phyloP scores from a whole-genome alignment of 1,140 invertebrate genomes.

The Neodiprion pinetum region DNA sequence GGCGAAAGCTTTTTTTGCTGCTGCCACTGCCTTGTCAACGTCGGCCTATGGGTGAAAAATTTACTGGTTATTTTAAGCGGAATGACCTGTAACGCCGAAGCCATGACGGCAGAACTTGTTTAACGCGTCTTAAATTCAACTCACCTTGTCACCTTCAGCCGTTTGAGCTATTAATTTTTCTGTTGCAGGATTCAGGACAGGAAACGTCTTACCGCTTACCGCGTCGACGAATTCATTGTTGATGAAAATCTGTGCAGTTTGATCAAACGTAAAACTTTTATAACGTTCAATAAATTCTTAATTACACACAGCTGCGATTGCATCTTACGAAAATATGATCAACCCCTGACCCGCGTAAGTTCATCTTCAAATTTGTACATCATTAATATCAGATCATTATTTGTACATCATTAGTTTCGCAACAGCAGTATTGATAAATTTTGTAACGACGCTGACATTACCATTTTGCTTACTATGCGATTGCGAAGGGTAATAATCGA shows the following conservation, averaged over 20 bases:
- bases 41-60: constrained; percentile 64
- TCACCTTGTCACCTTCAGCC: constrained; percentile 60
- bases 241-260: constrained; percentile 66
- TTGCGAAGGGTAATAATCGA: too few species aligned
- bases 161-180: constrained; percentile 67
- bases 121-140: not conserved
- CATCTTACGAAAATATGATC: too few species aligned
- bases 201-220: constrained; percentile 48
- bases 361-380: too few species aligned
- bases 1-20: constrained; percentile 79
- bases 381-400: too few species aligned
- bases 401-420: too few species aligned
- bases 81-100: too few species aligned
- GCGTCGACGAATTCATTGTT: constrained; percentile 71
- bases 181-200: constrained; percentile 66
- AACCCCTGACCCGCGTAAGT: too few species aligned
- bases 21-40: constrained; percentile 75
- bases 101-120: too few species aligned
- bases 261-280: constrained; percentile 22
- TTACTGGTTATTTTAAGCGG: not conserved
- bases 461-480: too few species aligned
- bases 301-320: too few species aligned
- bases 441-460: too few species aligned
- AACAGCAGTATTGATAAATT: too few species aligned
- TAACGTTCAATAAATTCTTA: not conserved